Evolutionary conservation across 2,797 vertebrate genomes (phyloP), one percentile per base, ranked within the genome.

Genomic region (Cyclopterus lumpus): DNA sequence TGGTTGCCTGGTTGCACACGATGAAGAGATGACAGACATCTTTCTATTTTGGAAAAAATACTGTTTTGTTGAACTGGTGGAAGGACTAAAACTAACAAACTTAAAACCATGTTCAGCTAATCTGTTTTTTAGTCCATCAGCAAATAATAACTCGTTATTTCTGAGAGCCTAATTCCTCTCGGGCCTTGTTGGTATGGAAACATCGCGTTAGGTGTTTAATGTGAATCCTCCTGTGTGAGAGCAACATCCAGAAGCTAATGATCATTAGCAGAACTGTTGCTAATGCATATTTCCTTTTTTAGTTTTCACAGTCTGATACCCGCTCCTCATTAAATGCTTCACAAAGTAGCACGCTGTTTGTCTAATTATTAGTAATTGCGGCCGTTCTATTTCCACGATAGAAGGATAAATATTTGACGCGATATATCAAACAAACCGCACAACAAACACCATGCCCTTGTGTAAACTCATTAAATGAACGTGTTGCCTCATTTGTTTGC

Each of bases 251-350:
- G 11, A 53, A 66, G 48, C 66, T 69, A 62, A 84, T 81, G 81
- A 84, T 70, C 54, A 61, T 51, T 36, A 77, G 54, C 63, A 48
- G 30, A 66, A 65, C 30, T 44, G 28, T 34, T 40, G 30, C 18
- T 74, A 55, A 75, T 51, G 15, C 51, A 24, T 59, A 32, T 66
- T 76, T 51, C 44, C 74, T 48, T 60, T 36, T 65, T 38, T 65
- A 55, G 36, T 67, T 73, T 67, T 40, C 42, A 51, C 65, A 58
- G 38, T 18, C 32, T n/a, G 22, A 55, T 62, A 32, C n/a, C 63
- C 40, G 36, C 22, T 12, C 63, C 67, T 85, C 54, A 78, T 83
- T 75, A 79, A 67, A 79, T 3, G 24, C 42, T 58, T 81, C 12
- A 9, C 22, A 63, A 58, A 55, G 7, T 70, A 72, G 12, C 51